Conservation (phyloP, 2,888 invertebrate genomes). For the Lordiphosa andalusiaca region DNA sequence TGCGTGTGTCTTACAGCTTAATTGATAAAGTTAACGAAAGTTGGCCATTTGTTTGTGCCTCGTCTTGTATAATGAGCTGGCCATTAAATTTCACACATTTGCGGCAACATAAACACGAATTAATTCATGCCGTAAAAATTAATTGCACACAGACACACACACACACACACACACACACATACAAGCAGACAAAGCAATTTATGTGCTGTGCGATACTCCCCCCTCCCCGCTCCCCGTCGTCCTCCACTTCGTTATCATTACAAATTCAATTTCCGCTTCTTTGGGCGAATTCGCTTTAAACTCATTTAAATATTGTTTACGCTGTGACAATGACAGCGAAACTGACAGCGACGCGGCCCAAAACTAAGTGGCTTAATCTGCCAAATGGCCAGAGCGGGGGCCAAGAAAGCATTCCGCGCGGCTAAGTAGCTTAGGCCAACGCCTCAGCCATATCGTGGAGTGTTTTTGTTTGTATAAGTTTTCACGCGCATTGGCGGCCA, state of each 20-base stretch:
- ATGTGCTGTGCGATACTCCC: slow-evolving; percentile 57
- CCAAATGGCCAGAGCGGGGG: slow-evolving; percentile 44
- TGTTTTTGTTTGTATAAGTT: slow-evolving; percentile 34
- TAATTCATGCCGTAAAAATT: slow-evolving; percentile 64
- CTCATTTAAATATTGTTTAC: slow-evolving; percentile 71
- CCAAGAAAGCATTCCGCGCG: slow-evolving; percentile 49
- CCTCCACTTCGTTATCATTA: slow-evolving; percentile 41
- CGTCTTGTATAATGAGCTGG: slow-evolving; percentile 37
- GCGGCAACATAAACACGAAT: slow-evolving; percentile 41
- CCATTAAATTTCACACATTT: slow-evolving; percentile 58
- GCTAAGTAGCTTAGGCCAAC: slow-evolving; percentile 51
- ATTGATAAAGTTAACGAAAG: slow-evolving; percentile 68
- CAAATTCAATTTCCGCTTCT: slow-evolving; percentile 68
- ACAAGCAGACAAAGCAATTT: slow-evolving; percentile 43
- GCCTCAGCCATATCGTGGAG: slow-evolving; percentile 31
- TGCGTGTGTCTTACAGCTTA: slow-evolving; percentile 50
- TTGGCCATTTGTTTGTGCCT: slow-evolving; percentile 41
- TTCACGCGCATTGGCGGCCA: slow-evolving; percentile 31
- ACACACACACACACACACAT: slow-evolving; percentile 29
- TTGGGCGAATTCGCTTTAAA: slow-evolving; percentile 35
- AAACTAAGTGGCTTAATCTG: slow-evolving; percentile 71
- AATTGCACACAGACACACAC: slow-evolving; percentile 45
- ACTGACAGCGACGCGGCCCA: slow-evolving; percentile 14
- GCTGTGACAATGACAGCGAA: slow-evolving; percentile 36
- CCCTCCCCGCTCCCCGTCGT: slow-evolving; percentile 8